These are phyloP conservation scores for Trachops cirrhosus DNA, from an alignment of 2,797 vertebrate species.

Conservation along the genomic window DNA sequence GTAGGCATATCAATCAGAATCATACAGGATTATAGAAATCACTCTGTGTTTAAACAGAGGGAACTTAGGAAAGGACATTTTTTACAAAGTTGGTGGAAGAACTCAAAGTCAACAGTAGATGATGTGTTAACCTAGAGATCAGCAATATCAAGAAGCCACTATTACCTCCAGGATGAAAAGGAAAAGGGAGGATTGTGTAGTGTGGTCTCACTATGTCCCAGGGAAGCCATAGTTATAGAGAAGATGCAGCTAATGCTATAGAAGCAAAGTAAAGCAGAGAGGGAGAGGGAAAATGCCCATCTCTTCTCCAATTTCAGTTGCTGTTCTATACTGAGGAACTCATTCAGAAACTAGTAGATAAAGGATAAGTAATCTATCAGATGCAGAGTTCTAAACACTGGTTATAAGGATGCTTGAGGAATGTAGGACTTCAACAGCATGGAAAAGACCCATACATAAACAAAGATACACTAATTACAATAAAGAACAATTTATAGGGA, in stretches of 20 bases:
- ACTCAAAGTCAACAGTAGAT: neutral
- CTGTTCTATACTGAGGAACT: neutral
- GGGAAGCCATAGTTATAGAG: neutral
- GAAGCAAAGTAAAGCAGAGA: neutral
- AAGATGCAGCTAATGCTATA: neutral
- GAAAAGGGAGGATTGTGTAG: neutral
- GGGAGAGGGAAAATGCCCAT: rapidly evolving
- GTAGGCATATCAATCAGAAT: neutral
- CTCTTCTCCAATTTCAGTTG: neutral
- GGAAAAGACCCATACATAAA: too few relatives aligned
- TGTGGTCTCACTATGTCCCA: neutral
- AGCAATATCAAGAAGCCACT: neutral
- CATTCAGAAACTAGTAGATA: neutral
- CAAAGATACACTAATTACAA: too few relatives aligned
- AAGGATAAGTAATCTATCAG: too few relatives aligned
- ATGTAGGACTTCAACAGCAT: too few relatives aligned
- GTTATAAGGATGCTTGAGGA: too few relatives aligned
- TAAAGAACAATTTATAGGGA: too few relatives aligned
- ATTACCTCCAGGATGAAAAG: neutral
- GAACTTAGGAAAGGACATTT: neutral
- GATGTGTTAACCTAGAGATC: neutral
- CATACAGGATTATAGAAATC: neutral
- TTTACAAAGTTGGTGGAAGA: neutral
- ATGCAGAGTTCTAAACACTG: too few relatives aligned
- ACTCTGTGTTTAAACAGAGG: neutral